phyloP scores from a whole-genome alignment of 2,797 vertebrate species.

The Danio kyathit region DNA sequence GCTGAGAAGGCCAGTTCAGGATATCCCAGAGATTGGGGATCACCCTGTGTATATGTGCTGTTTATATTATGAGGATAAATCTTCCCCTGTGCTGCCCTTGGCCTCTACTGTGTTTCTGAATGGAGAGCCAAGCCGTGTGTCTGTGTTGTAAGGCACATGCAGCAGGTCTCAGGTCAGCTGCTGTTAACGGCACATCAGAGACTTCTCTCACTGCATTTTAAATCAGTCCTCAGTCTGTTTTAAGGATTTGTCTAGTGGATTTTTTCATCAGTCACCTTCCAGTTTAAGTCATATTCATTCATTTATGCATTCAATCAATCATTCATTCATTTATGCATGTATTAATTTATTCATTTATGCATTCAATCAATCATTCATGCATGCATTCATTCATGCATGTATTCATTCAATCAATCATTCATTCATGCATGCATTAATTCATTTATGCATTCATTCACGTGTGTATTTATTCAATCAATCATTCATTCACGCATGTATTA shows the following conservation, averaged over 20 bases:
- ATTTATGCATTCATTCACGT: no score
- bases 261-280: slow-evolving; percentile 37
- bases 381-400: no score
- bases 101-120: slow-evolving; percentile 30
- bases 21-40: slow-evolving; percentile 8
- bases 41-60: not conserved
- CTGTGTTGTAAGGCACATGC: slow-evolving; percentile 4
- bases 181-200: slow-evolving; percentile 20
- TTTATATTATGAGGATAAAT: slow-evolving; percentile 18
- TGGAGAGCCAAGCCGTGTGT: not conserved
- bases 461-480: no score
- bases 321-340: not conserved
- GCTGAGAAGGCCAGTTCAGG: slow-evolving; percentile 31
- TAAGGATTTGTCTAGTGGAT: slow-evolving; percentile 35
- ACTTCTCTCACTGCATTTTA: slow-evolving; percentile 22
- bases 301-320: slow-evolving; percentile 2
- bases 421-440: no score
- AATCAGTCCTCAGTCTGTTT: slow-evolving; percentile 41
- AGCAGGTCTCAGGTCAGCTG: slow-evolving; percentile 2
- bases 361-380: no score
- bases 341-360: no score
- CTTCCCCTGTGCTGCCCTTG: slow-evolving; percentile 38
- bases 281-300: not conserved
- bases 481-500: no score
- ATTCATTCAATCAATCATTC: no score